A percentile compares a stretch with the other conserved stretches of the same genome.
Evolutionary conservation across 2,888 invertebrate genomes (phyloP).

Genomic region (Caenorhabditis sp.): DNA sequence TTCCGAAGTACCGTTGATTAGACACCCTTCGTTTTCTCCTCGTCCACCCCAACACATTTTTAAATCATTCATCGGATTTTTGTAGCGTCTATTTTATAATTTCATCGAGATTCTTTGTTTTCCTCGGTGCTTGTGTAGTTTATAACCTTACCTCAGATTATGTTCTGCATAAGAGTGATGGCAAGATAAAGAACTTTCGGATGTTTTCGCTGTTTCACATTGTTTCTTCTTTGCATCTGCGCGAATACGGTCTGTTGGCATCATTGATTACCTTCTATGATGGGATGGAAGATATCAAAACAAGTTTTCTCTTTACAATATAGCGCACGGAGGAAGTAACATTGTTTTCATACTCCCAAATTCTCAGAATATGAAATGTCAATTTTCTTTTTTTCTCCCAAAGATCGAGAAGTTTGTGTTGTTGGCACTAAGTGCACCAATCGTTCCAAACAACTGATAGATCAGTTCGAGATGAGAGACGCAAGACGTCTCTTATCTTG

Average conservation of each 20-base stretch:
- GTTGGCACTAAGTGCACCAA: conserved; percentile 44
- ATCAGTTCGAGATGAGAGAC: conserved; percentile 22
- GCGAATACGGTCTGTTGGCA: conserved; percentile 54
- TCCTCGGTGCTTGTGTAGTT: conserved; percentile 51
- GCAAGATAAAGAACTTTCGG: conserved; percentile 59
- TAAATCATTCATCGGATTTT: conserved; percentile 34
- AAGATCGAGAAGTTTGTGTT: conserved; percentile 45
- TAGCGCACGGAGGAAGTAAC: conserved; percentile 16
- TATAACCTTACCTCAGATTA: conserved; percentile 38
- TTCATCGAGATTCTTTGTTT: conserved; percentile 50
- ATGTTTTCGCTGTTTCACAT: conserved; percentile 26
- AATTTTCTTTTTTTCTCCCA: conserved; percentile 5
- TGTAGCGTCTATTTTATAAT: conserved; percentile 58
- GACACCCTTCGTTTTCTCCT: conserved; percentile 36
- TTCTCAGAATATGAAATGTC: neutral
- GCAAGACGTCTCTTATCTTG: conserved; percentile 52
- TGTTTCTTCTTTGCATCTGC: conserved; percentile 26
- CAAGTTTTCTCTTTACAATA: conserved; percentile 45
- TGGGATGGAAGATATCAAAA: conserved; percentile 60
- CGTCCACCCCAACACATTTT: conserved; percentile 32
- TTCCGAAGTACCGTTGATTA: conserved; percentile 41
- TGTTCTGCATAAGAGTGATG: conserved; percentile 53
- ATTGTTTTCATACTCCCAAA: conserved; percentile 2
- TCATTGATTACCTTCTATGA: conserved; percentile 64
- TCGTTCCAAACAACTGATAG: conserved; percentile 38